Conservation (phyloP, 2,888 invertebrate species). For the Neoascia interrupta region DNA sequence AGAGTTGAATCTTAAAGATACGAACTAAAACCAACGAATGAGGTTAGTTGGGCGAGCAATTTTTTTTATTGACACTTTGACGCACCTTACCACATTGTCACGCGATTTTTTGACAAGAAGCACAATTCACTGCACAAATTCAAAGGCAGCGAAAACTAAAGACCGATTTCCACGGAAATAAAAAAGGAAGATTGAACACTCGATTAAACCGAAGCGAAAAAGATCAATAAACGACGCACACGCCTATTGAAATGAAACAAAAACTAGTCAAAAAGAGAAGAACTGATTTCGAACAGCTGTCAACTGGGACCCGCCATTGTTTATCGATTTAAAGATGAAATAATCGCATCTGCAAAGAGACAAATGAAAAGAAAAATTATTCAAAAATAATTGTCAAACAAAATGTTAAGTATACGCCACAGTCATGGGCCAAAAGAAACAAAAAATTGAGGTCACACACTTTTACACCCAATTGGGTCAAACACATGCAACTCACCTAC, state of each 20-base stretch:
- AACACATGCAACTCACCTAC: constrained; percentile 23
- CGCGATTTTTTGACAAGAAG: constrained; percentile 19
- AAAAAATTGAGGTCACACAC: constrained; percentile 20
- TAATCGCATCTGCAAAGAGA: constrained; percentile 53
- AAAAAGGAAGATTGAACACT: constrained; percentile 4
- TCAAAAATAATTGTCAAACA: not conserved
- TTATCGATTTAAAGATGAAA: constrained; percentile 36
- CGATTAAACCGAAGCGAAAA: constrained; percentile 19
- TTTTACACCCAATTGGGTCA: constrained; percentile 22
- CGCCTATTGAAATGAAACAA: not conserved
- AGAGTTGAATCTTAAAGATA: not conserved
- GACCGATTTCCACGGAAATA: not conserved
- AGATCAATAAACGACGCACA: constrained; percentile 1
- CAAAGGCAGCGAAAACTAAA: constrained; percentile 24
- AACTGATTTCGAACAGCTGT: constrained; percentile 40
- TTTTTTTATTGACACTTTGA: not conserved
- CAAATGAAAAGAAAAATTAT: not conserved
- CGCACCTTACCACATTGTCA: constrained; percentile 46
- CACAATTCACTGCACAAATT: too few relatives aligned
- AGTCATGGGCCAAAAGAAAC: too few relatives aligned
- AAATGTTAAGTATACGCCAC: not conserved
- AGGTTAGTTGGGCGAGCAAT: not conserved
- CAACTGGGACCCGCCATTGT: constrained; percentile 67
- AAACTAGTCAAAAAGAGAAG: constrained; percentile 4
- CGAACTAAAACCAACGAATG: constrained; percentile 3